A percentile compares a stretch with the other conserved stretches of the same genome.
Conservation (phyloP, 2,113 vertebrate genomes). For the Athene noctua region DNA sequence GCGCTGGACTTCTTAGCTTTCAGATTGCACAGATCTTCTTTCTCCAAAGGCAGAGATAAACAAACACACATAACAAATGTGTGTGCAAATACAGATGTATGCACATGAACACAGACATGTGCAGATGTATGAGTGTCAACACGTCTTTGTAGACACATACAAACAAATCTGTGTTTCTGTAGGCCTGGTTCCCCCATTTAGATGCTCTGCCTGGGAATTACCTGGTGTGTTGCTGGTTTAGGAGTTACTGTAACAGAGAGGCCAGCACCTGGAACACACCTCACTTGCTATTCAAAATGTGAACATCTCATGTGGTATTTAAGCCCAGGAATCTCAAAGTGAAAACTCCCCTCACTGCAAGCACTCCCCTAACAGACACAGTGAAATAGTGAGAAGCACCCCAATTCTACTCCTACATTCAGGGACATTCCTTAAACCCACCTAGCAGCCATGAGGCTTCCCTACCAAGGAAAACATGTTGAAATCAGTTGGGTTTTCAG, state of each 20-base stretch:
- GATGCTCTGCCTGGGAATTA: neutral
- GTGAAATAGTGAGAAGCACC: neutral
- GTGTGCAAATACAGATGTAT: neutral
- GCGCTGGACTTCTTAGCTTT: neutral
- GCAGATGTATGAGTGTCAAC: accelerated
- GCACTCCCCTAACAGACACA: neutral
- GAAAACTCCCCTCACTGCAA: neutral
- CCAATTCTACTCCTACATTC: neutral
- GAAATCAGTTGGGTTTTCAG: neutral
- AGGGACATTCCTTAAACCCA: neutral
- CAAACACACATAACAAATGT: no score
- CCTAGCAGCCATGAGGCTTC: neutral
- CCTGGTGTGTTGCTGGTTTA: neutral
- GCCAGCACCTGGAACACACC: neutral
- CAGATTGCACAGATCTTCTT: neutral
- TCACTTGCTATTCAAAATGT: neutral
- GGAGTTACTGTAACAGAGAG: neutral
- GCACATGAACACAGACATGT: neutral
- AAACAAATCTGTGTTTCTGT: neutral
- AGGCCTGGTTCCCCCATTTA: neutral
- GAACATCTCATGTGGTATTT: neutral
- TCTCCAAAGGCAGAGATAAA: neutral
- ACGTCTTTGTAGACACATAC: accelerated
- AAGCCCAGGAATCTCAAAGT: neutral
- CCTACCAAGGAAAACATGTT: accelerated